A percentile compares a stretch with the other conserved stretches of the same genome.
phyloP scores from a whole-genome alignment of 2,797 vertebrate genomes.

The Lepidocolaptes lacrymiger region DNA sequence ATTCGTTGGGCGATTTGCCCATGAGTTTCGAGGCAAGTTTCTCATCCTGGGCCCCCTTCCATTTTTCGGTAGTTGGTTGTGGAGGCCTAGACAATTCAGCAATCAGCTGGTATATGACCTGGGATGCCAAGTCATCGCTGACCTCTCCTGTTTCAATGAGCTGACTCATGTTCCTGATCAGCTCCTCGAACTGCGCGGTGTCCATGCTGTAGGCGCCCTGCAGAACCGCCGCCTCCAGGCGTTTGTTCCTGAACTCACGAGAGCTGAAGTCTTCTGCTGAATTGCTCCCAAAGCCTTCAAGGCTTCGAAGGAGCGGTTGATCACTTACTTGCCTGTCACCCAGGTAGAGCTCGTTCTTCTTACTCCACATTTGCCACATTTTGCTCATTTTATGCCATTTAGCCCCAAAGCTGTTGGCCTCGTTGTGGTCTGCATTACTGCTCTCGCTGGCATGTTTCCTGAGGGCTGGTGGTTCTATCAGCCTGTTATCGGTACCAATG shows the following conservation, averaged over 20 bases:
- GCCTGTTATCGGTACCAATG: constrained; percentile 82
- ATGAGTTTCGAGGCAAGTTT: constrained; percentile 41
- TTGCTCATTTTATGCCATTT: constrained; percentile 80
- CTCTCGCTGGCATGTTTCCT: background rate
- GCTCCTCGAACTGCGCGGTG: constrained; percentile 76
- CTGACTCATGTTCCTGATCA: constrained; percentile 85
- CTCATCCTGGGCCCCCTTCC: constrained; percentile 58
- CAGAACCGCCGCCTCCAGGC: constrained; percentile 72
- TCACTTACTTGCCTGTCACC: constrained; percentile 66
- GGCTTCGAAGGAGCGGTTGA: constrained; percentile 64
- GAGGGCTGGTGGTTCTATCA: constrained; percentile 74
- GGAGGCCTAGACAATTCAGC: constrained; percentile 73
- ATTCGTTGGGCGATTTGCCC: constrained; percentile 66
- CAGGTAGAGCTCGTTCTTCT: constrained; percentile 77
- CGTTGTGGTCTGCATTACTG: constrained; percentile 19
- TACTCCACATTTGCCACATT: constrained; percentile 79
- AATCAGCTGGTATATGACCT: constrained; percentile 83
- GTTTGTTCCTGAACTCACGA: constrained; percentile 52
- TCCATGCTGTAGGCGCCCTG: constrained; percentile 83
- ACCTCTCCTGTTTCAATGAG: constrained; percentile 82
- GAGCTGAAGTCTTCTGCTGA: constrained; percentile 58
- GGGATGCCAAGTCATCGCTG: constrained; percentile 82
- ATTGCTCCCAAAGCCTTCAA: constrained; percentile 61
- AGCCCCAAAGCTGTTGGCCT: constrained; percentile 74
- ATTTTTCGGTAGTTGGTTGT: constrained; percentile 48